phyloP scores from a whole-genome alignment of 2,888 invertebrate species.

The Hirudinaria manillensis region DNA sequence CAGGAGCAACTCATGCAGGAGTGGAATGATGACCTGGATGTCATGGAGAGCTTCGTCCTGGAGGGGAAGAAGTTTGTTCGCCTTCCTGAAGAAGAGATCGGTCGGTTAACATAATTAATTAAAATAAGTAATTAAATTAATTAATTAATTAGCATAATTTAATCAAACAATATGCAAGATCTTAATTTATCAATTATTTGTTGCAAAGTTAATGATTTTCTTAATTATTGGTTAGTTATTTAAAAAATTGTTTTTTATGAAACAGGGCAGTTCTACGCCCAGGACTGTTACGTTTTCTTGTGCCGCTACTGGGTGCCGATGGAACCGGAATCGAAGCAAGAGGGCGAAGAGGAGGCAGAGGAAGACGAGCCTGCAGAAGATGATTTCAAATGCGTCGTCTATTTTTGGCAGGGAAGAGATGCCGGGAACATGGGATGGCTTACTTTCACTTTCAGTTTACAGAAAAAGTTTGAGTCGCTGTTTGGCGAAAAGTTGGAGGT shows the following conservation, averaged over 20 bases:
- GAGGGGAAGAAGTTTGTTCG: constrained; percentile 96
- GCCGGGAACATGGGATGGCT: constrained; percentile 98
- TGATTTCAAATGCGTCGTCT: constrained; percentile 89
- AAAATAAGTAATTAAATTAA: no score
- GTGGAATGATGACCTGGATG: constrained; percentile 96
- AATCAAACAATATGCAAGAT: neutral
- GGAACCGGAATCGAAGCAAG: constrained; percentile 60
- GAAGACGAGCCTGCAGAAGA: constrained; percentile 59
- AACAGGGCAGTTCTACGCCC: constrained; percentile 75
- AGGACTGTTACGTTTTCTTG: constrained; percentile 94
- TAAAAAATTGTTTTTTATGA: neutral
- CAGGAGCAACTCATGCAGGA: constrained; percentile 71
- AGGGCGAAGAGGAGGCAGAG: constrained; percentile 61
- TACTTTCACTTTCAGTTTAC: constrained; percentile 91
- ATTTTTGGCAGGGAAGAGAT: constrained; percentile 96
- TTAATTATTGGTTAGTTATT: neutral
- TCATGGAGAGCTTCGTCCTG: constrained; percentile 93
- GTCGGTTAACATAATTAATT: constrained; percentile 55
- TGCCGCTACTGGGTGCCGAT: constrained; percentile 85
- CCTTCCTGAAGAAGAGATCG: constrained; percentile 86
- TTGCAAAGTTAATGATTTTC: neutral
- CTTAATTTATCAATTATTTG: neutral
- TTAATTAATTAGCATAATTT: no score
- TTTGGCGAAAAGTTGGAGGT: constrained; percentile 88
- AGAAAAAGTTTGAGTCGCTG: constrained; percentile 80